Percentiles rank a stretch among this genome's conserved stretches.
These are phyloP conservation scores for Trachelus stipa DNA, from an alignment of 2,888 invertebrate species.

Conservation along the genomic window DNA sequence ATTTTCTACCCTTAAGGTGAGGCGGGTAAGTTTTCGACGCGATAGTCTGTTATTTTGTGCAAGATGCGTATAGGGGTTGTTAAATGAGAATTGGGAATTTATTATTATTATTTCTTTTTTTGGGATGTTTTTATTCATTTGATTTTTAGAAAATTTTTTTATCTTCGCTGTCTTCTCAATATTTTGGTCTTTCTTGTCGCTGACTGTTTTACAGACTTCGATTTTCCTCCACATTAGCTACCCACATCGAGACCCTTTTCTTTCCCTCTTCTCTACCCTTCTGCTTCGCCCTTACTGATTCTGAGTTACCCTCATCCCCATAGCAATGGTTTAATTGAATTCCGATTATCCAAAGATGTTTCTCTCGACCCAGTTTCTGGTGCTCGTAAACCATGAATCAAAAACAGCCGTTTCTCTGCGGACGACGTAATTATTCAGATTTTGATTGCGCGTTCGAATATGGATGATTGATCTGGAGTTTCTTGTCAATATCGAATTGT, in stretches of 20 bases:
- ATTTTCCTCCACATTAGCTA: slow-evolving; percentile 47
- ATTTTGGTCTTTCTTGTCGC: slow-evolving; percentile 23
- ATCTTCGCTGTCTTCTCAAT: neutral
- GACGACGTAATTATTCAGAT: slow-evolving; percentile 61
- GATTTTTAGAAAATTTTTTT: too few relatives aligned
- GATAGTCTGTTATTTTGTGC: too few relatives aligned
- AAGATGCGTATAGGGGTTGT: too few relatives aligned
- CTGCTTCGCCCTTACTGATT: slow-evolving; percentile 17
- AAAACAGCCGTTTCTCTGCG: slow-evolving; percentile 55
- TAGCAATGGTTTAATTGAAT: slow-evolving; percentile 64
- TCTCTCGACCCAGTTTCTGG: slow-evolving; percentile 22
- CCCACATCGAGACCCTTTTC: slow-evolving; percentile 22
- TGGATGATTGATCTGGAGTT: too few relatives aligned
- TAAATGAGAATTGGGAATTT: too few relatives aligned
- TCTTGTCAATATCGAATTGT: too few relatives aligned
- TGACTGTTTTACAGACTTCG: slow-evolving; percentile 39
- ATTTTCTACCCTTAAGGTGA: too few relatives aligned
- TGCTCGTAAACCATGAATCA: slow-evolving; percentile 50
- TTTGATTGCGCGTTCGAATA: slow-evolving; percentile 45
- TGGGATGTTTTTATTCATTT: too few relatives aligned
- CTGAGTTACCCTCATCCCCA: slow-evolving; percentile 28
- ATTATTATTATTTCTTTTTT: too few relatives aligned
- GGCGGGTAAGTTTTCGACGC: too few relatives aligned
- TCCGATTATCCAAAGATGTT: slow-evolving; percentile 63
- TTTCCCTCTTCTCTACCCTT: slow-evolving; percentile 4